A percentile compares a stretch with the other conserved stretches of the same genome.
Evolutionary conservation across 1,140 invertebrate species (phyloP).

Genomic region (Acromyrmex charruanus): DNA sequence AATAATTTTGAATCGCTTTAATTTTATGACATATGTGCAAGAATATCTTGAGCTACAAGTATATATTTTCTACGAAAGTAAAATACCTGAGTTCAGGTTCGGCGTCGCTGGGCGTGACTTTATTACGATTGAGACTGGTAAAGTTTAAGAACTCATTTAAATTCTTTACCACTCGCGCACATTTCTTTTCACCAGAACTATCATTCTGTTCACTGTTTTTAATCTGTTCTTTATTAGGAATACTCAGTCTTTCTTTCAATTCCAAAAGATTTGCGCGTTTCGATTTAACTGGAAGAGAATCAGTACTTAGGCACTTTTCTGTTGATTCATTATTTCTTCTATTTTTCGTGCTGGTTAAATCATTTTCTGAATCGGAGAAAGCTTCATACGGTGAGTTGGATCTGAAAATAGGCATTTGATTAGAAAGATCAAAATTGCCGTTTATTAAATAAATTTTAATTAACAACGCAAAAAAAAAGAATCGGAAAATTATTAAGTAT

Average conservation of each 20-base stretch:
- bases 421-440: not conserved
- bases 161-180: slow-evolving; percentile 90
- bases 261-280: slow-evolving; percentile 76
- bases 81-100: slow-evolving; percentile 79
- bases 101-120: slow-evolving; percentile 79
- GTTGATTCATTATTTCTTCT: slow-evolving; percentile 78
- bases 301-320: slow-evolving; percentile 82
- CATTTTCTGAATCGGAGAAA: slow-evolving; percentile 78
- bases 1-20: not conserved
- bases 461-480: not conserved
- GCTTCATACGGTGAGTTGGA: slow-evolving; percentile 70
- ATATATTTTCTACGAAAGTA: slow-evolving; percentile 1
- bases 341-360: slow-evolving; percentile 79
- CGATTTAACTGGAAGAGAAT: slow-evolving; percentile 76
- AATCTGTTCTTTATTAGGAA: slow-evolving; percentile 68
- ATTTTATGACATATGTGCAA: not conserved
- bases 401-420: slow-evolving; percentile 63
- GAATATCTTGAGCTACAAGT: not conserved
- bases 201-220: slow-evolving; percentile 74
- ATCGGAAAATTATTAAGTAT: not conserved
- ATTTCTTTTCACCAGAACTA: slow-evolving; percentile 80
- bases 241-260: slow-evolving; percentile 73
- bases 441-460: not conserved
- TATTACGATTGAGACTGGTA: slow-evolving; percentile 89
- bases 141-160: slow-evolving; percentile 94